phyloP scores from a whole-genome alignment of 1,140 invertebrate genomes.

The Plectrocnemia conspersa region DNA sequence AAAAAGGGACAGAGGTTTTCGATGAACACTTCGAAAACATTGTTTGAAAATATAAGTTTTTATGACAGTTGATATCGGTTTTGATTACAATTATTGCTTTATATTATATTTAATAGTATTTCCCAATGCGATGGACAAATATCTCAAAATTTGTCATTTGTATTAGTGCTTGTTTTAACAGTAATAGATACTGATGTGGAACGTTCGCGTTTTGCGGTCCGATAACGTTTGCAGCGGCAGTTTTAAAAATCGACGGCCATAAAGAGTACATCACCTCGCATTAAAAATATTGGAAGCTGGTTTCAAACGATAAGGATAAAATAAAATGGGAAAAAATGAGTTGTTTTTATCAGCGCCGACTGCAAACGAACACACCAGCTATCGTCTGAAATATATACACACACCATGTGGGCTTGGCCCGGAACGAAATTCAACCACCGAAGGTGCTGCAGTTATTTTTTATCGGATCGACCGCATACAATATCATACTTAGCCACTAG shows the following conservation, averaged over 20 bases:
- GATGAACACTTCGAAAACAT: no score
- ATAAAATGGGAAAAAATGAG: conserved; percentile 11
- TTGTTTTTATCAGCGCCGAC: conserved; percentile 19
- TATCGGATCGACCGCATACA: conserved; percentile 14
- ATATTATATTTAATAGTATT: no score
- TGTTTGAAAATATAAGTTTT: no score
- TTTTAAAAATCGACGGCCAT: background rate
- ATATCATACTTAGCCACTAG: conserved; percentile 23
- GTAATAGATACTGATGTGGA: no score
- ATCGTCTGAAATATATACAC: conserved; percentile 20
- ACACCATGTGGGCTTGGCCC: conserved; percentile 19
- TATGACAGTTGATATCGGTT: no score
- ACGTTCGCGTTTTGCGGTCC: background rate
- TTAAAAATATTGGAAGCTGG: conserved; percentile 30
- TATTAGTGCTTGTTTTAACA: no score
- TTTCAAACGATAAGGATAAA: conserved; percentile 25
- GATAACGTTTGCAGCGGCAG: background rate
- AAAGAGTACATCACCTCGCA: conserved; percentile 6
- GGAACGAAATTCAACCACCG: conserved; percentile 18
- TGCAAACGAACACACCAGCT: conserved; percentile 23
- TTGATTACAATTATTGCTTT: no score
- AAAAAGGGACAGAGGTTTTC: no score
- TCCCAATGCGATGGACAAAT: no score
- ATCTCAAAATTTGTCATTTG: no score
- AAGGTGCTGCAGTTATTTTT: conserved; percentile 28